Evolutionary conservation across 2,113 vertebrate species (phyloP).

Genomic region (Cavia porcellus): DNA sequence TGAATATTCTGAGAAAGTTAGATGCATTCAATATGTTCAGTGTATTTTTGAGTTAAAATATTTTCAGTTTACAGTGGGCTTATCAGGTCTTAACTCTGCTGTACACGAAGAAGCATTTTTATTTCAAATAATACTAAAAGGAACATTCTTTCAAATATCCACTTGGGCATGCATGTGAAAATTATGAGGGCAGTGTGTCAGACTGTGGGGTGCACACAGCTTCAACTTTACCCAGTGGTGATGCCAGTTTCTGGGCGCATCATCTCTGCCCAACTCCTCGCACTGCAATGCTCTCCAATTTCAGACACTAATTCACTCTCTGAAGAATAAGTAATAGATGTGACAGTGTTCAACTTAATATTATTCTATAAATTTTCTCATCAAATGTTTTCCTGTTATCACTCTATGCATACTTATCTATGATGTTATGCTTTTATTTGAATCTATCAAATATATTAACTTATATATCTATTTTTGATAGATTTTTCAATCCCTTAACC

Average conservation of each 20-base stretch:
- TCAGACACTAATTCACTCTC: background rate
- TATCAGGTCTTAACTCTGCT: background rate
- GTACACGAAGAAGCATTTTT: background rate
- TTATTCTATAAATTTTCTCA: background rate
- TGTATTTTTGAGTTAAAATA: background rate
- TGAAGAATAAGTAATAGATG: background rate
- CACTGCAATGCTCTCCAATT: fast-evolving
- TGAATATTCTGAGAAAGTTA: background rate
- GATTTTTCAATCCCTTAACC: background rate
- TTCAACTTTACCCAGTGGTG: background rate
- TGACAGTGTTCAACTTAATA: background rate
- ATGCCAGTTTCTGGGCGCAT: background rate
- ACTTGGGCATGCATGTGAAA: background rate
- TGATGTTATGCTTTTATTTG: background rate
- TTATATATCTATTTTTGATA: background rate
- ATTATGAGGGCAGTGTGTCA: background rate
- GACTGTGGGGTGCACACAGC: background rate
- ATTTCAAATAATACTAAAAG: background rate
- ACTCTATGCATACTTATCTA: background rate
- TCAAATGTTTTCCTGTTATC: background rate
- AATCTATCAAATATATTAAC: background rate
- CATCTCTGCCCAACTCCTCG: background rate
- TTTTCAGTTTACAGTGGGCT: background rate
- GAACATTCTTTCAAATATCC: background rate
- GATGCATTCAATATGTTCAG: background rate